phyloP scores from a whole-genome alignment of 2,888 invertebrate species.

The Amphipoea oculea region DNA sequence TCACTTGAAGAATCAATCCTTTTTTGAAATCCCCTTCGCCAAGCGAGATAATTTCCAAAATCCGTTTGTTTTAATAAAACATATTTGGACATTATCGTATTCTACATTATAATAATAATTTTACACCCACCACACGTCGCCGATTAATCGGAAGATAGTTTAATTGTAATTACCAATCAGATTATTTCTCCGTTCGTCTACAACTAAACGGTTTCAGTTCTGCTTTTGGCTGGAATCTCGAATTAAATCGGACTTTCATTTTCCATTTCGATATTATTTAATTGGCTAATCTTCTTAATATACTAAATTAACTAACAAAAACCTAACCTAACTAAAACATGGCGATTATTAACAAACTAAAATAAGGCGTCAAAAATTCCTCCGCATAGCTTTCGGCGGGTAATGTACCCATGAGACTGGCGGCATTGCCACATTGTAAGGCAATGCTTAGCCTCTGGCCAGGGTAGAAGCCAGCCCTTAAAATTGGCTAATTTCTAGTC shows the following conservation, averaged over 20 bases:
- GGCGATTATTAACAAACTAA: not conserved
- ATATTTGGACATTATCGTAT: constrained; percentile 21
- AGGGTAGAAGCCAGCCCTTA: not conserved
- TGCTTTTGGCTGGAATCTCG: constrained; percentile 19
- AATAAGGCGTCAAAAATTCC: not conserved
- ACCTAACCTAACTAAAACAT: not conserved
- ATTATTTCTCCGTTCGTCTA: constrained; percentile 31
- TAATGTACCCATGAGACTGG: not conserved
- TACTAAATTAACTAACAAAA: not conserved
- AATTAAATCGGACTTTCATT: constrained; percentile 31
- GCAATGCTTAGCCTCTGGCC: not conserved
- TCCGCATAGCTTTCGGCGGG: not conserved
- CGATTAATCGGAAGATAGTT: constrained; percentile 47
- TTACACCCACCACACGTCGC: constrained; percentile 30
- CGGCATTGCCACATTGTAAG: not conserved
- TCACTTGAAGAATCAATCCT: not conserved
- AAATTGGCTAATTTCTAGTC: constrained; percentile 23
- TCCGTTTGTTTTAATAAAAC: not conserved
- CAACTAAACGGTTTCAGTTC: constrained; percentile 20
- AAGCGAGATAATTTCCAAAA: not conserved
- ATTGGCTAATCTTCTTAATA: constrained; percentile 12
- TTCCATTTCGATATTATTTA: constrained; percentile 31
- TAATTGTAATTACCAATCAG: constrained; percentile 32
- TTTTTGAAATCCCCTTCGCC: not conserved
- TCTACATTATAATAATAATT: constrained; percentile 25